Evolutionary conservation across 2,888 invertebrate species (phyloP).

Genomic region (Alsophila aescularia): DNA sequence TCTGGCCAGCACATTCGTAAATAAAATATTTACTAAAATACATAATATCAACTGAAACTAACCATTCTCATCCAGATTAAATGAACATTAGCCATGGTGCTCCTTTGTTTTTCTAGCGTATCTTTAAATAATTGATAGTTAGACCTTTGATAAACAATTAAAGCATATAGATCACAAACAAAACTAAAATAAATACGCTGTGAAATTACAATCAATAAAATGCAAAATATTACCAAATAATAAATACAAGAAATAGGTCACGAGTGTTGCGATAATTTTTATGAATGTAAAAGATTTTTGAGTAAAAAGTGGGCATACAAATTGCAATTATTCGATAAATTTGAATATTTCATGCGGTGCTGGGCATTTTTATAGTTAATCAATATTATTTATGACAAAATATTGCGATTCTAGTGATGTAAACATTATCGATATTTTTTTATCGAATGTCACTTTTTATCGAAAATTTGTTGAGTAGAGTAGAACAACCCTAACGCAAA

Average conservation of each 20-base stretch:
- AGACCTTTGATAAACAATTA: background rate
- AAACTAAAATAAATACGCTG: background rate
- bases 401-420: background rate
- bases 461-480: constrained; percentile 5
- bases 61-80: constrained; percentile 68
- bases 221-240: constrained; percentile 3
- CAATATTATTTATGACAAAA: background rate
- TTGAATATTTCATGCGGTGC: too few relatives aligned
- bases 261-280: constrained; percentile 8
- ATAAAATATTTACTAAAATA: background rate
- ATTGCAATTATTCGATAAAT: too few relatives aligned
- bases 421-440: background rate
- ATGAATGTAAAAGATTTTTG: too few relatives aligned
- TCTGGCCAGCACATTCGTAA: background rate
- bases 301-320: too few relatives aligned
- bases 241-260: background rate
- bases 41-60: constrained; percentile 38
- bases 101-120: background rate
- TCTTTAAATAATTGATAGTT: background rate
- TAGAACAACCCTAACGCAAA: constrained; percentile 62
- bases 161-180: background rate
- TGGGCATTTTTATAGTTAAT: too few relatives aligned
- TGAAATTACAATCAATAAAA: constrained; percentile 6
- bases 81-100: constrained; percentile 63
- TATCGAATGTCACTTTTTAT: background rate